Base-by-base conservation (phyloP, 2,888 invertebrate species). In the Sceliomorpha sp. region DNA sequence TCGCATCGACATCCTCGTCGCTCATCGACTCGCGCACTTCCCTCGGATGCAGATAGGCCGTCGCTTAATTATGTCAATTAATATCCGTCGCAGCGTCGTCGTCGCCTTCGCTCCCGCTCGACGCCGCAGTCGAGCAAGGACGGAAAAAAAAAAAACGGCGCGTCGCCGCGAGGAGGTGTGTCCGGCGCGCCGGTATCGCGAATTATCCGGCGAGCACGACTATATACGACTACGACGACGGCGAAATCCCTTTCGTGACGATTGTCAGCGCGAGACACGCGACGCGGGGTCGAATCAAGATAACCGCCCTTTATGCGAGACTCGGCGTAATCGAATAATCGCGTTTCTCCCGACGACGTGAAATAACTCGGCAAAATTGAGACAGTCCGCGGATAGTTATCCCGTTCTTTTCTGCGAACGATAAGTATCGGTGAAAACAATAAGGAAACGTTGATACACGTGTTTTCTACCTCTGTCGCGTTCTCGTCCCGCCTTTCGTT, bases 31-130 rank as follows among this genome's bases (percentile, higher is more conserved):
- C n/a, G n/a, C n/a, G 63, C 14, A 36, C 62, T 51, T 44, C 58
- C 44, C 50, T 31, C 45, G 48, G 37, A 50, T 67, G 32, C 32
- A 55, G 55, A 68, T 55, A 59, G 58, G 59, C 40, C 27, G n/a
- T 20, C 56, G 64, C 60, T 70, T 70, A 70, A 70, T 70, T 60
- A 56, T 60, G 56, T 56, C 70, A 70, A 70, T 70, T 70, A 70
- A 70, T 70, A 64, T 59, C 64, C 64, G 55, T 56, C 55, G 45
- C 48, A 39, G 40, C 47, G 15, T 53, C 58, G 10, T 17, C 14
- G 48, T 9, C 17, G 40, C 31, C 42, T 44, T 34, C 44, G 31
- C 42, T 9, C 15, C 6, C 10, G 9, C 8, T 1, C 17, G 29
- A 24, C 39, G 20, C 5, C 20, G 20, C 5, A 2, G 20, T 2